Evolutionary conservation across 2,113 vertebrate species (phyloP), one percentile per base, ranked within the genome.

Genomic region (Brachyhypopomus occidentalis): DNA sequence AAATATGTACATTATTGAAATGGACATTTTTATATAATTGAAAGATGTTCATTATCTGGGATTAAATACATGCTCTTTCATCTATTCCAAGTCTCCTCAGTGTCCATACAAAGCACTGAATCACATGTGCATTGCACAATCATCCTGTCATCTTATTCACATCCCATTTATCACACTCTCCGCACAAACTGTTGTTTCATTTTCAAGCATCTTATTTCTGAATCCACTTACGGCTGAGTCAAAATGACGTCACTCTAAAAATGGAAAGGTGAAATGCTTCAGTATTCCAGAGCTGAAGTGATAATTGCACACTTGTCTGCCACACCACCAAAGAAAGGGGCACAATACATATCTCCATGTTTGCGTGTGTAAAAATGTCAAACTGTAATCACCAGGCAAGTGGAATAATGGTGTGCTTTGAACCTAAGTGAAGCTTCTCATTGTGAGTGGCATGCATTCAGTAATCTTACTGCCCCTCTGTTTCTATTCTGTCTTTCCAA

Each of bases 341-440:
- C 67, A 82, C 79, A 79, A 86, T 81, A 84, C 79, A 84, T 84
- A 86, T 84, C 72, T 82, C 30, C 12, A 34, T 63, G 75, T 82
- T 81, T 85, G 84, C 72, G 25, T 74, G 76, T 77, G 79, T 79
- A 80, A 84, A 86, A 86, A 86, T 82, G 83, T 86, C 83, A 84
- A 71, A 81, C 36, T 56, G 23, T 84, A 86, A 86, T 86, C 79
- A 84, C 71, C 22, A n/a, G 67, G 58, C 34, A 74, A 80, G 77
- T 52, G 73, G 56, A 84, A 82, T 75, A 84, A 84, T 80, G 67
- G 84, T 86, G 83, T 79, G 72, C 83, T 84, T 82, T 63, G 73
- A 70, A 79, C 79, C 70, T 73, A 86, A 84, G 56, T 86, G 73
- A 74, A 82, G 63, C 73, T 84, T 79, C 75, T 78, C 23, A 63